These are phyloP conservation scores for Oenanthe melanoleuca DNA, from an alignment of 2,113 vertebrate species.

Conservation along the genomic window DNA sequence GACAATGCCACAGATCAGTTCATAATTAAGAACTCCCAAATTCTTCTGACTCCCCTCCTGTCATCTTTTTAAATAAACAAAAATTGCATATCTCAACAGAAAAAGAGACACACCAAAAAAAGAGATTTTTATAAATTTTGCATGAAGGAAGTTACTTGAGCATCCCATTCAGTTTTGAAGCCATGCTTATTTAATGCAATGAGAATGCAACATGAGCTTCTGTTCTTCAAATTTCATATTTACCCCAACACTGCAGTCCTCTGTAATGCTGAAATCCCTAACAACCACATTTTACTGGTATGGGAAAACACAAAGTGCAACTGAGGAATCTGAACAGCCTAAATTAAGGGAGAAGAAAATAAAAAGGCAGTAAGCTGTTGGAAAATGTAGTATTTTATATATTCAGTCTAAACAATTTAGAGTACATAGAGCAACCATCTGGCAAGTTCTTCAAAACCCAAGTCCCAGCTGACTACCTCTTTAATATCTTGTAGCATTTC, in stretches of 20 bases:
- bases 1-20: background rate
- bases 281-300: background rate
- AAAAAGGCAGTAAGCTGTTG: background rate
- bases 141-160: background rate
- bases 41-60: background rate
- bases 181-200: background rate
- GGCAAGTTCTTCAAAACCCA: background rate
- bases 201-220: background rate
- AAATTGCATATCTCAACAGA: background rate
- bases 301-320: background rate
- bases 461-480: background rate
- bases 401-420: slow-evolving; percentile 15
- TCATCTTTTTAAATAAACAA: background rate
- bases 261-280: background rate
- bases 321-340: background rate
- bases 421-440: background rate
- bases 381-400: slow-evolving; percentile 15
- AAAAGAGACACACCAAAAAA: background rate
- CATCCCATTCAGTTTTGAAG: background rate
- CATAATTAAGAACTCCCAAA: background rate
- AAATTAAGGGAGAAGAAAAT: background rate
- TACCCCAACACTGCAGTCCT: background rate
- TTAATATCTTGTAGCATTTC: background rate
- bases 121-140: background rate
- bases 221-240: background rate